Evolutionary conservation across 2,113 vertebrate species (phyloP).

Genomic region (Podarcis raffonei): DNA sequence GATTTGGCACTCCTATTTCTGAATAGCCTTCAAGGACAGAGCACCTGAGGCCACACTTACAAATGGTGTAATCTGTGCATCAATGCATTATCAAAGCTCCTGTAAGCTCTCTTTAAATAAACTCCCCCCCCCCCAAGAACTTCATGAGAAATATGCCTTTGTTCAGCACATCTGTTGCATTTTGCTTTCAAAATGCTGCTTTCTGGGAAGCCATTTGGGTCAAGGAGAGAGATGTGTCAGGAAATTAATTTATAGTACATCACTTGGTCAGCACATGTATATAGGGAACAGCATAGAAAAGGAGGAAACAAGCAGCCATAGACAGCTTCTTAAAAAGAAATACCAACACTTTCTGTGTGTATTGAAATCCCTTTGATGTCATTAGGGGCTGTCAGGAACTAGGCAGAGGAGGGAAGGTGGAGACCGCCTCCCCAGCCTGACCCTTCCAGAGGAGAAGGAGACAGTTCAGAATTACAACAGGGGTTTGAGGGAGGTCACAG

Average conservation of each 20-base stretch:
- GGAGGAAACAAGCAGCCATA: not conserved
- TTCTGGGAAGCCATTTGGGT: not conserved
- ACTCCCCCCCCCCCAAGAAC: not conserved
- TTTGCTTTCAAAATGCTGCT: not conserved
- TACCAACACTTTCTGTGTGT: not conserved
- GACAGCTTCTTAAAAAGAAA: too few species aligned
- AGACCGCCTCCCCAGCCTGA: too few species aligned
- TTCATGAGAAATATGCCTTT: not conserved
- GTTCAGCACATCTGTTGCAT: constrained; percentile 1
- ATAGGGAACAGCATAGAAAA: not conserved
- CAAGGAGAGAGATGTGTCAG: not conserved
- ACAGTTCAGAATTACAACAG: too few species aligned
- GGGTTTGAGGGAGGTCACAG: too few species aligned
- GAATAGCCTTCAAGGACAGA: not conserved
- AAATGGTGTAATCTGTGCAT: not conserved
- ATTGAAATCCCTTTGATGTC: not conserved
- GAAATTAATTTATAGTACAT: not conserved
- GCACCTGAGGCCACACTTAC: not conserved
- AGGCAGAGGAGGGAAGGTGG: too few species aligned
- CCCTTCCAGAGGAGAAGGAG: too few species aligned
- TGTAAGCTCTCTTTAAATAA: not conserved
- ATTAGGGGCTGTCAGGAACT: not conserved
- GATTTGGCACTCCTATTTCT: not conserved
- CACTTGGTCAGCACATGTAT: not conserved
- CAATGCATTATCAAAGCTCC: not conserved